Evolutionary conservation across 2,113 vertebrate genomes (phyloP).

Genomic region (Otus sunia): DNA sequence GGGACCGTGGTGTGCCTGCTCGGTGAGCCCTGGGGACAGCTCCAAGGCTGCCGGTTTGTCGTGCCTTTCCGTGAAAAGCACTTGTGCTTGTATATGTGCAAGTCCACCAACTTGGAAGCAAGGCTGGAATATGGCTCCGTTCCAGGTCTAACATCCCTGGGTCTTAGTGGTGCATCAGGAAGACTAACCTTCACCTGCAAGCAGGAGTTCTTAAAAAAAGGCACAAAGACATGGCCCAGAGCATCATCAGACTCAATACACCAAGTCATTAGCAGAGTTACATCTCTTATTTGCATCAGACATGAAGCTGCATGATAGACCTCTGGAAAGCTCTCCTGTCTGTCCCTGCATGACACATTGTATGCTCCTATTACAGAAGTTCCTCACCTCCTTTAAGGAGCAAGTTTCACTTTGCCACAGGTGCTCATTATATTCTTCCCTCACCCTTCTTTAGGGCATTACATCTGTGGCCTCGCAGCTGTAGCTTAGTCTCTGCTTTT

Average conservation of each 20-base stretch:
- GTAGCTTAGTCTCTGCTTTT: background rate
- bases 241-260: background rate
- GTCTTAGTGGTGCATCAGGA: background rate
- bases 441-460: background rate
- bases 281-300: background rate
- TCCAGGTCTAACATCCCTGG: background rate
- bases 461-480: accelerated
- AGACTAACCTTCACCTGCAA: background rate
- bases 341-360: background rate
- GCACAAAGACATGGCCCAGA: background rate
- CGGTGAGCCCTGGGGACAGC: accelerated
- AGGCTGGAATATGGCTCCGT: background rate
- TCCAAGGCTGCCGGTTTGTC: background rate
- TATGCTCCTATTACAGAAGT: background rate
- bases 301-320: background rate
- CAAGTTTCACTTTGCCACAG: background rate
- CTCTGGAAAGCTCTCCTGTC: background rate
- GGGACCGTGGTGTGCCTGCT: background rate
- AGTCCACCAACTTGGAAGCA: background rate
- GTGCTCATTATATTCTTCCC: background rate
- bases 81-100: background rate
- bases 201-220: background rate
- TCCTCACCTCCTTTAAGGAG: background rate
- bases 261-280: background rate
- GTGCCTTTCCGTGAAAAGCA: background rate